Evolutionary conservation across 2,113 vertebrate species (phyloP), one percentile per base, ranked within the genome.

Genomic region (Cinclus mexicanus): DNA sequence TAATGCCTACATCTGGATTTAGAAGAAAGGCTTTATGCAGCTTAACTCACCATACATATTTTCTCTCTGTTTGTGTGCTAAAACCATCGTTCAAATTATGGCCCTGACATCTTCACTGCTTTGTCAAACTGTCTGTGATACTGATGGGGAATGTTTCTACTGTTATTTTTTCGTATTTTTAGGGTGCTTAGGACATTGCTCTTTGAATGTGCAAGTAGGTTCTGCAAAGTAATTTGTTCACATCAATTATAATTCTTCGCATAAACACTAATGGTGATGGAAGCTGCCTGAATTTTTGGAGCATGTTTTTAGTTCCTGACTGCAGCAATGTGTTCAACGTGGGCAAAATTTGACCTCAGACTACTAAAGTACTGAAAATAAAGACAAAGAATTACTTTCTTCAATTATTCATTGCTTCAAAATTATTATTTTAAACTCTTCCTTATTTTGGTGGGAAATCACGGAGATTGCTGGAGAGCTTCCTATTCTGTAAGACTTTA

Each of bases 1-100:
- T 98, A 98, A 97, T 95, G 97, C 95, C 95, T 97, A 95, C 96
- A 97, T 97, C 96, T 96, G 70, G 96, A 97, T 98, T 98, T 97
- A 97, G 93, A 97, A 97, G 96, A 97, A 97, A 97, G 93, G 94
- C 96, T 98, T 97, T 97, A 91, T 89, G 79, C 80, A 93, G 95
- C 96, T 98, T 96, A 98, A 97, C 95, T 90, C 94, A 74, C 96
- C 68, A 96, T 82, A 76, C 74, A 75, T 83, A 96, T 89, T 96
- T 92, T 90, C 82, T 92, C 93, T 79, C 83, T 94, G 93, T 95
- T 93, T 96, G 87, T 55, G 95, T 90, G 94, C 97, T 97, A 97
- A 97, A 98, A 78, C 60, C 84, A 61, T 77, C 59, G 0, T 78
- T 97, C 93, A 97, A 97, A 94, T 95, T 96, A 92, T 2, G 29